A percentile compares a stretch with the other conserved stretches of the same genome.
Evolutionary conservation across 2,113 vertebrate genomes (phyloP).

Genomic region (Prietella phreatophila): DNA sequence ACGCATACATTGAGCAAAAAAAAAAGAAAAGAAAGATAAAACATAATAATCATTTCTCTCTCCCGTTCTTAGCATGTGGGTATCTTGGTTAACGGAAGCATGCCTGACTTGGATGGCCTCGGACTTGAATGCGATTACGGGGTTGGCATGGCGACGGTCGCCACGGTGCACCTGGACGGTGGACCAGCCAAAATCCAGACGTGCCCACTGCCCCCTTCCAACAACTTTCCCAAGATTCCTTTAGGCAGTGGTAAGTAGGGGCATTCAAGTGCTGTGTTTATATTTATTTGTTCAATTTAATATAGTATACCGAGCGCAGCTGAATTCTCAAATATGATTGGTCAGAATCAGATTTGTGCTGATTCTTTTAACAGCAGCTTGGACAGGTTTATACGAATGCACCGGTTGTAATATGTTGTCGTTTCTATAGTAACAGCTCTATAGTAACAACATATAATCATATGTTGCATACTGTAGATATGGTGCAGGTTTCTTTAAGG

Average conservation of each 20-base stretch:
- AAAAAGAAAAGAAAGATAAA: neutral
- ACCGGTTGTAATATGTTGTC: neutral
- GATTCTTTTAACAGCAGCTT: neutral
- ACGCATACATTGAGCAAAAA: neutral
- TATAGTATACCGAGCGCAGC: neutral
- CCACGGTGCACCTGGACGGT: conserved; percentile 77
- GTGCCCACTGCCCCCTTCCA: conserved; percentile 80
- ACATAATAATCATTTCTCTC: neutral
- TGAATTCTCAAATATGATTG: neutral
- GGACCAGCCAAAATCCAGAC: conserved; percentile 83
- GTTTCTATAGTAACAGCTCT: neutral
- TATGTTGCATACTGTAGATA: neutral
- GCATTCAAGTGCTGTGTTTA: neutral
- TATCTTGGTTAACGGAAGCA: conserved; percentile 89
- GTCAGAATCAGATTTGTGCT: neutral
- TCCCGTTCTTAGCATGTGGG: conserved; percentile 77
- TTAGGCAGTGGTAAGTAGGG: conserved; percentile 75
- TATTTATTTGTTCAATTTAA: neutral
- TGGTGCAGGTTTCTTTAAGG: neutral
- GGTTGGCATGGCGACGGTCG: conserved; percentile 72
- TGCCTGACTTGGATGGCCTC: conserved; percentile 84
- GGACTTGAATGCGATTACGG: conserved; percentile 89
- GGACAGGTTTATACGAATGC: neutral
- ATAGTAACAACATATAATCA: neutral
- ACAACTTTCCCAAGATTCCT: conserved; percentile 77